These are phyloP conservation scores for Papilio elwesi DNA, from an alignment of 2,888 invertebrate species.

Conservation along the genomic window DNA sequence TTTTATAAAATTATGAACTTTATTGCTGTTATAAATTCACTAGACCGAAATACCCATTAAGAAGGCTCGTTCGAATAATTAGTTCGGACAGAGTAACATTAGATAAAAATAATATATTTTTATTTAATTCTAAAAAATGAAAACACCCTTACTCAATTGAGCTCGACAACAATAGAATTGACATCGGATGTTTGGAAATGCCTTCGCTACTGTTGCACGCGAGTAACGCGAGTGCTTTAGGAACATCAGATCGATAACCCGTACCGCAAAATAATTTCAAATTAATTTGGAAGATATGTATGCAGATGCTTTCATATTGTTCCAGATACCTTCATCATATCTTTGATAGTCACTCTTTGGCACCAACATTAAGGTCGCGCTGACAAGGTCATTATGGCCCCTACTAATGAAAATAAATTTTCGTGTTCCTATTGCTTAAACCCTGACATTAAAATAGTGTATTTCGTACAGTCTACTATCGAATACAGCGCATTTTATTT, in stretches of 20 bases:
- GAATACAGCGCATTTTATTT: conserved; percentile 27
- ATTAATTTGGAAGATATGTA: conserved; percentile 77
- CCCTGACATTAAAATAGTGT: conserved; percentile 52
- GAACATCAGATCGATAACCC: conserved; percentile 83
- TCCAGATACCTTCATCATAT: conserved; percentile 68
- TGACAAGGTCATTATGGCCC: conserved; percentile 61
- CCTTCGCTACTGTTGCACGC: conserved; percentile 67
- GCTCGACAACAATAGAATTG: conserved; percentile 81
- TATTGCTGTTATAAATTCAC: conserved; percentile 80
- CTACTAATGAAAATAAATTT: conserved; percentile 56
- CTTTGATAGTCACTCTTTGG: conserved; percentile 84
- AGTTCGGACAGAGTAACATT: conserved; percentile 72
- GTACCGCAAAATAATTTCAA: conserved; percentile 77
- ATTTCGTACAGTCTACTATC: conserved; percentile 37
- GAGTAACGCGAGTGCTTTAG: conserved; percentile 74
- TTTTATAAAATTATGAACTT: conserved; percentile 71
- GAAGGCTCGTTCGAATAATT: conserved; percentile 66
- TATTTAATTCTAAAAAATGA: conserved; percentile 63
- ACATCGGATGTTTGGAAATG: conserved; percentile 65
- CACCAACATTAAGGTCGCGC: conserved; percentile 75
- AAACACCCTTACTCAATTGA: conserved; percentile 79
- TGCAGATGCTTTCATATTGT: conserved; percentile 72
- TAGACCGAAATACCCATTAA: conserved; percentile 73
- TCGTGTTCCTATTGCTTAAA: conserved; percentile 60
- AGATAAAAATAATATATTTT: conserved; percentile 68